phyloP scores from a whole-genome alignment of 2,888 invertebrate genomes.

The Drosophila glabriapex region DNA sequence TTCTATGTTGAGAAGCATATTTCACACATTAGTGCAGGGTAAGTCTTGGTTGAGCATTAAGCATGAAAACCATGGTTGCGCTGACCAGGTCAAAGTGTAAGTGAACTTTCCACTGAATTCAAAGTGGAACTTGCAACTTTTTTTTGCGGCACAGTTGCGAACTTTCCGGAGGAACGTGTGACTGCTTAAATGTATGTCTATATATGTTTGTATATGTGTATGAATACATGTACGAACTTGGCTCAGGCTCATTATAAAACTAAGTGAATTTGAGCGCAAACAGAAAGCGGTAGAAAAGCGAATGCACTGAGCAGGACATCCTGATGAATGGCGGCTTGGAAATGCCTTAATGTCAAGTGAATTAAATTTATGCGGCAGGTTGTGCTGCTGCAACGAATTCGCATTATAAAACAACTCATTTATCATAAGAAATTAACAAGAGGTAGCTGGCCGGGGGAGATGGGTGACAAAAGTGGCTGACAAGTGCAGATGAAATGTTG shows the following conservation, averaged over 20 bases:
- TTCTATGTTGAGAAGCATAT: neutral
- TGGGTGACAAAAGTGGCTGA: conserved; percentile 71
- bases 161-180: neutral
- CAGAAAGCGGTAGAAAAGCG: conserved; percentile 16
- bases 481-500: conserved; percentile 82
- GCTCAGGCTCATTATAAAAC: conserved; percentile 56
- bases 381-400: conserved; percentile 53
- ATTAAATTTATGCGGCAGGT: conserved; percentile 60
- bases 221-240: neutral
- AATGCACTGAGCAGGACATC: conserved; percentile 40
- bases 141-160: conserved; percentile 11
- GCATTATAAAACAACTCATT: conserved; percentile 76
- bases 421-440: conserved; percentile 66
- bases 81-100: conserved; percentile 47
- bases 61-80: conserved; percentile 31
- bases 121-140: conserved; percentile 35
- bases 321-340: conserved; percentile 56
- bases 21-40: neutral
- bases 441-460: neutral
- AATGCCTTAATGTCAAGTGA: conserved; percentile 56
- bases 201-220: conserved; percentile 12
- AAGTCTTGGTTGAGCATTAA: neutral
- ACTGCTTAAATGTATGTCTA: conserved; percentile 2
- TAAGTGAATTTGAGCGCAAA: conserved; percentile 52
- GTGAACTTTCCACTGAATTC: conserved; percentile 53